Evolutionary conservation across 2,888 invertebrate species (phyloP).

Genomic region (Stegophylla sp.): DNA sequence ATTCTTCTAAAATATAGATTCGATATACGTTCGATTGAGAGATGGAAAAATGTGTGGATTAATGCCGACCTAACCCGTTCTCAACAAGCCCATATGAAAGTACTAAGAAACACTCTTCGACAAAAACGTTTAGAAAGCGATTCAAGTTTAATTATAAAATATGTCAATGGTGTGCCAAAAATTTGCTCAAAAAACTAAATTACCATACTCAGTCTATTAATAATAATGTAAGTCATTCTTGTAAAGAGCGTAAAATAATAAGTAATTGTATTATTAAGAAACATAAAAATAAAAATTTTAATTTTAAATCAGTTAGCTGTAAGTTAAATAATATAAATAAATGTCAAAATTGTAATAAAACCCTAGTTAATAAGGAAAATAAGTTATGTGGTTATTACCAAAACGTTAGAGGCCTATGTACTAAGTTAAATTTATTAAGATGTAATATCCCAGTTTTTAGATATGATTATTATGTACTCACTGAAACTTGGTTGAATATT

Average conservation of each 20-base stretch:
- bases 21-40: too few species aligned
- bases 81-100: conserved; percentile 9
- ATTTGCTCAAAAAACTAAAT: background rate
- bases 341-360: conserved; percentile 13
- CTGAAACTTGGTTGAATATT: conserved; percentile 27
- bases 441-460: background rate
- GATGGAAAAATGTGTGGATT: background rate
- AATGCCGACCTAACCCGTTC: background rate
- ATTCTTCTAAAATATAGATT: background rate
- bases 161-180: background rate
- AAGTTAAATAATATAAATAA: background rate
- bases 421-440: conserved; percentile 13
- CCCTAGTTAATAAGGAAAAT: background rate
- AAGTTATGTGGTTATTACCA: background rate
- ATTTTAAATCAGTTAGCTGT: background rate
- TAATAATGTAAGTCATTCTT: background rate
- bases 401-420: background rate
- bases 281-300: background rate
- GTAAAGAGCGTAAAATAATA: background rate
- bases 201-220: background rate
- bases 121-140: background rate
- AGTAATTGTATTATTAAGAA: background rate
- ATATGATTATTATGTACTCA: conserved; percentile 18
- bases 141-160: conserved; percentile 3
- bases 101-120: background rate